Base-by-base conservation (phyloP, 2,113 vertebrate genomes). In the Okapia johnstoni region DNA sequence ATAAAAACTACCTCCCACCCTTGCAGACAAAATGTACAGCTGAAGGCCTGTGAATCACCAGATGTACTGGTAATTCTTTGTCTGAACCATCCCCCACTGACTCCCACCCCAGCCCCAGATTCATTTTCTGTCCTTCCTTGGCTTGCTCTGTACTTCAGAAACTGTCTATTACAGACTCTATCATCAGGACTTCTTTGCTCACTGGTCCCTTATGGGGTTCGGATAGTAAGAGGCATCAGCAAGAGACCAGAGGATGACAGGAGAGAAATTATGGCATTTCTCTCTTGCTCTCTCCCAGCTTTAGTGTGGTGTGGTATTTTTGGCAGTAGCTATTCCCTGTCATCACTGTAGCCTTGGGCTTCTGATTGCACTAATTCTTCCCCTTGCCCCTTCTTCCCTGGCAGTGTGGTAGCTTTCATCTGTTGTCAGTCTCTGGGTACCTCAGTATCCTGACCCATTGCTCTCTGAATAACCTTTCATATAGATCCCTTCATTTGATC, bases 31-130 rank as follows among this genome's bases (percentile, higher is more conserved):
- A 88, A 63, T 57, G 46, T 63, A 52, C 5, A 21, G 46, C 73
- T n/a, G 46, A 94, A 92, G 40, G 43, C 55, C 26, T 26, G 36
- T 28, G 43, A 80, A 77, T 85, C 89, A 94, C 30, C 60, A 28
- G 61, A 93, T 36, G 13, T 15, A 61, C 36, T 80, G 48, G 28
- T 76, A 57, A 28, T 85, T 89, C 26, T 86, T 30, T 60, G 19
- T 66, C 70, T 25, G 16, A 33, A 40, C 55, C 17, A 33, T 17
- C 5, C 43, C 54, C 14, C 23, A 14, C 4, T 25, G 55, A 46
- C 13, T 2, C 33, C 25, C 17, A 4, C 30, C 6, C 50, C 7
- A 48, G 46, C 25, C 87, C 19, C 14, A 88, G 17, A 40, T 52
- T 40, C 33, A 50, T 48, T 61, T 77, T 80, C 76, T 86, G 10